Evolutionary conservation across 2,113 vertebrate species (phyloP).

Genomic region (Nerophis ophidion): DNA sequence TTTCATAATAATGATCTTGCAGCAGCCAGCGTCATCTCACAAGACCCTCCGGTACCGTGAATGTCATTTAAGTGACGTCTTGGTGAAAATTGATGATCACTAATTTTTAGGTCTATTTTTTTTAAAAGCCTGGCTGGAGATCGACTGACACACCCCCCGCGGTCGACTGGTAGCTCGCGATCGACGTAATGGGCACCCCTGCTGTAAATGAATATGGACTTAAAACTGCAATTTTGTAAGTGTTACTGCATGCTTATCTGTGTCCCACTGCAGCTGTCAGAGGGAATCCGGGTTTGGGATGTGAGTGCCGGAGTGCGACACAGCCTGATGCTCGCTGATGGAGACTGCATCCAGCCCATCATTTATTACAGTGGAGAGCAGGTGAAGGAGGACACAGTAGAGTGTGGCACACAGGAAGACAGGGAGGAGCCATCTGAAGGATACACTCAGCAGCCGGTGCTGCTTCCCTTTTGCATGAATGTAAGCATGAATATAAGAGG

Average conservation of each 20-base stretch:
- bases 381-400: slow-evolving; percentile 45
- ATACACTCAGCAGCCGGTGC: slow-evolving; percentile 75
- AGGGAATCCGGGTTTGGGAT: slow-evolving; percentile 83
- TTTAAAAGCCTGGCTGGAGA: no score
- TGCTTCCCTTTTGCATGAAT: slow-evolving; percentile 83
- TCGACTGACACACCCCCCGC: no score
- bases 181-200: no score
- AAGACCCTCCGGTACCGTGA: no score
- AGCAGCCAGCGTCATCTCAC: no score
- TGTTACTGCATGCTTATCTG: not conserved
- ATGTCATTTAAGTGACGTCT: no score
- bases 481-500: slow-evolving; percentile 60
- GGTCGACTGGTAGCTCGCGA: no score
- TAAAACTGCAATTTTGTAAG: no score
- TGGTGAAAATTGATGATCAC: no score
- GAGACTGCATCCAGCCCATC: slow-evolving; percentile 87
- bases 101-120: no score
- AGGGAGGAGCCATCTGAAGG: slow-evolving; percentile 43
- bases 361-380: slow-evolving; percentile 90
- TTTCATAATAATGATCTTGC: no score
- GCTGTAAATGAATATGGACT: no score
- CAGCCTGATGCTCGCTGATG: slow-evolving; percentile 86
- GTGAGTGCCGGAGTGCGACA: slow-evolving; percentile 82
- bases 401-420: slow-evolving; percentile 51
- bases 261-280: slow-evolving; percentile 71